Base-by-base conservation (phyloP, 2,888 invertebrate species). In the Athalia cordata region DNA sequence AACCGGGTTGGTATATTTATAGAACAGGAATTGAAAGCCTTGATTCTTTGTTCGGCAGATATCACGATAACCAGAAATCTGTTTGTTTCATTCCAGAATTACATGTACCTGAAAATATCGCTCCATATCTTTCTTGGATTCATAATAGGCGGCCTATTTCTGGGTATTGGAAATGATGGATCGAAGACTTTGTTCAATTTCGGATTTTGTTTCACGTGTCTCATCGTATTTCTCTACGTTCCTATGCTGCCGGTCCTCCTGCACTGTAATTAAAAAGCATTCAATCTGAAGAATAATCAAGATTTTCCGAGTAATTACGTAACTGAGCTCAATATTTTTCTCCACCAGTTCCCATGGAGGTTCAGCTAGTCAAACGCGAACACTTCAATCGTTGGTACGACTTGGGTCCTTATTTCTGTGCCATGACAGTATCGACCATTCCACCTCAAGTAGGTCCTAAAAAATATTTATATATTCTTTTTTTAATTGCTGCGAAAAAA, bases 311-410 rank as follows among this genome's bases (percentile, higher is more conserved):
- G 5, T 11, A 52, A 5, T 11, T 5, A 5, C 43, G 3, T 29
- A n/a, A 67, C 13, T 29, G 29, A 6, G 11, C 52, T 9, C 6
- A 47, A 15, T 29, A 11, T 45, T 78, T 79, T 81, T 78, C 80
- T 62, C 82, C 92, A 93, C 50, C 90, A 96, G 96, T 95, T 92
- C 96, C 96, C 15, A 92, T 91, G 64, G 95, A 96, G 91, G 94
- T 96, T 0, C 94, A 94, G 83, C 90, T 96, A 15, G 89, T 96
- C 8, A 96, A 96, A 87, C 91, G 96, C 68, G 96, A 97, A 87
- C 94, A 96, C 85, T 96, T 96, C 87, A 97, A 97, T 89, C 93
- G 95, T 68, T 97, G 96, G 96, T 97, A 96, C 86, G 93, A 94
- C 3, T 87, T 96, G 29, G 94, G 95, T 85, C 94, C 96, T 0